Conservation (phyloP, 2,888 invertebrate genomes). For the Hyppa rectilinea region DNA sequence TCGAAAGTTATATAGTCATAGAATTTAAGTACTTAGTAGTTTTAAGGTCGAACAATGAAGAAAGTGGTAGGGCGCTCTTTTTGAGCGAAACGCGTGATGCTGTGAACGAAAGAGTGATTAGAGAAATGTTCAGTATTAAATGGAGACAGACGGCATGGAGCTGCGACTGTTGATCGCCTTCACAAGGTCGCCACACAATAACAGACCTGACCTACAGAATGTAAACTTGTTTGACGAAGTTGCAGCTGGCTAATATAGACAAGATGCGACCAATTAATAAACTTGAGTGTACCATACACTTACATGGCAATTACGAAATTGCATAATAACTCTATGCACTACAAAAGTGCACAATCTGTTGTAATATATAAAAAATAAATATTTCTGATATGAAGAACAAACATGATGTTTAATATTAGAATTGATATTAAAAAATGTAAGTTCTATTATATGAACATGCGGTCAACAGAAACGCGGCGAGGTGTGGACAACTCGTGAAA, state of each 20-base stretch:
- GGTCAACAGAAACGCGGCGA: conserved; percentile 41
- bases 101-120: conserved; percentile 14
- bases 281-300: not conserved
- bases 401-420: not conserved
- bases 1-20: conserved; percentile 78
- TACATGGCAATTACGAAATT: not conserved
- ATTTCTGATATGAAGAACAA: conserved; percentile 20
- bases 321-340: not conserved
- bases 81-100: conserved; percentile 68
- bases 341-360: conserved; percentile 12
- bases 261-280: not conserved
- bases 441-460: conserved; percentile 5
- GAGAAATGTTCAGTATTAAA: conserved; percentile 56
- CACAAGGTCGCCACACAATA: not conserved
- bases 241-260: not conserved
- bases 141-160: conserved; percentile 11
- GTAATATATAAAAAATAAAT: too few relatives aligned
- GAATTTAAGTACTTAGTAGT: conserved; percentile 70
- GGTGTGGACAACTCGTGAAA: conserved; percentile 48
- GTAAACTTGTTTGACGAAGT: not conserved
- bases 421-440: conserved; percentile 11
- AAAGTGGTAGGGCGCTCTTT: conserved; percentile 70
- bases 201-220: not conserved
- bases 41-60: conserved; percentile 45
- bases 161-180: conserved; percentile 53